These are phyloP conservation scores for Acipenser oxyrinchus DNA, from an alignment of 2,797 vertebrate species.

Conservation along the genomic window DNA sequence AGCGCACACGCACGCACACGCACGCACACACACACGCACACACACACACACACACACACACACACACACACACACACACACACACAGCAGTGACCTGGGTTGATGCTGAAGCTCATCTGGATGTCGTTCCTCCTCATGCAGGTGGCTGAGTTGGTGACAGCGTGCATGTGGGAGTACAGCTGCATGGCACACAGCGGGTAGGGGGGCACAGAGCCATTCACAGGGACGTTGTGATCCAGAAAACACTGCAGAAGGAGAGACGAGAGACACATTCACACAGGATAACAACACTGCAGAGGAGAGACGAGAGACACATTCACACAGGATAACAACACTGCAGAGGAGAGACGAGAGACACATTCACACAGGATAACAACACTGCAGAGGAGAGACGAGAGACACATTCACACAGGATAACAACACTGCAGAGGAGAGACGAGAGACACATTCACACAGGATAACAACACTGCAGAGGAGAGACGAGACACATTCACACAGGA, in stretches of 20 bases:
- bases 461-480: neutral
- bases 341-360: neutral
- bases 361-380: neutral
- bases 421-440: too few species aligned
- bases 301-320: neutral
- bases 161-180: slow-evolving; percentile 88
- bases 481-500: too few species aligned
- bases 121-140: slow-evolving; percentile 86
- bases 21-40: neutral
- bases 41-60: neutral
- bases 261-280: neutral
- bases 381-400: neutral
- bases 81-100: slow-evolving; percentile 57
- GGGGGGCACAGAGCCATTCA: slow-evolving; percentile 50
- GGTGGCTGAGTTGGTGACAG: slow-evolving; percentile 78
- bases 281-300: slow-evolving; percentile 7
- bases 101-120: slow-evolving; percentile 76
- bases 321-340: slow-evolving; percentile 6
- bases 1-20: neutral
- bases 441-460: too few species aligned
- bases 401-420: neutral
- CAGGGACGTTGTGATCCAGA: slow-evolving; percentile 61
- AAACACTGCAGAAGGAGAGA: slow-evolving; percentile 60
- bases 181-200: slow-evolving; percentile 92
- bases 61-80: neutral